Conservation (phyloP, 2,888 invertebrate species). For the Exephanes ischioxanthus region DNA sequence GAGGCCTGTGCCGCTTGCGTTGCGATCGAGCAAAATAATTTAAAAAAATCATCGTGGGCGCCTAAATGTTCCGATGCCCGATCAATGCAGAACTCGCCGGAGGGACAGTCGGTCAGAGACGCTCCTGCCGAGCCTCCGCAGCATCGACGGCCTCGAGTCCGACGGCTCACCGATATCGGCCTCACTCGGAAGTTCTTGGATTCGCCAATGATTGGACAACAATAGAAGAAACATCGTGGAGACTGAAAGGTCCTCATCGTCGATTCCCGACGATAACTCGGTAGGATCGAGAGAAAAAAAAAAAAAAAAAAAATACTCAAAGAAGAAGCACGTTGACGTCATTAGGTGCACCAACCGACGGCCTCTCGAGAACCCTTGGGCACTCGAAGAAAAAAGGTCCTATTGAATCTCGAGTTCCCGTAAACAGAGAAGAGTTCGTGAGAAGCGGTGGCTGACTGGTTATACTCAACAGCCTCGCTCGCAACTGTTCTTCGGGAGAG, state of each 20-base stretch:
- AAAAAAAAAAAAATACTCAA: background rate
- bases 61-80: constrained; percentile 42
- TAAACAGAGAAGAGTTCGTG: background rate
- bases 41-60: constrained; percentile 12
- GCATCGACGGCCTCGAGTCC: constrained; percentile 16
- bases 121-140: constrained; percentile 6
- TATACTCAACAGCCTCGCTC: background rate
- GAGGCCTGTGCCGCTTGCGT: background rate
- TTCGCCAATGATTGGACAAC: background rate
- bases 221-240: background rate
- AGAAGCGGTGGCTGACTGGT: background rate
- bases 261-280: background rate
- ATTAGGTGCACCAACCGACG: too few relatives aligned
- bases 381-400: background rate
- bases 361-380: too few relatives aligned
- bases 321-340: background rate
- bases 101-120: constrained; percentile 36
- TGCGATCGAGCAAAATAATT: background rate
- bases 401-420: background rate
- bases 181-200: background rate
- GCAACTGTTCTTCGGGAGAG: background rate
- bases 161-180: background rate
- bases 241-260: background rate
- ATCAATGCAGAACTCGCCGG: constrained; percentile 25
- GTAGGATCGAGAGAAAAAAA: background rate